A percentile compares a stretch with the other conserved stretches of the same genome.
Evolutionary conservation across 2,797 vertebrate species (phyloP).

Genomic region (Pipistrellus kuhlii): DNA sequence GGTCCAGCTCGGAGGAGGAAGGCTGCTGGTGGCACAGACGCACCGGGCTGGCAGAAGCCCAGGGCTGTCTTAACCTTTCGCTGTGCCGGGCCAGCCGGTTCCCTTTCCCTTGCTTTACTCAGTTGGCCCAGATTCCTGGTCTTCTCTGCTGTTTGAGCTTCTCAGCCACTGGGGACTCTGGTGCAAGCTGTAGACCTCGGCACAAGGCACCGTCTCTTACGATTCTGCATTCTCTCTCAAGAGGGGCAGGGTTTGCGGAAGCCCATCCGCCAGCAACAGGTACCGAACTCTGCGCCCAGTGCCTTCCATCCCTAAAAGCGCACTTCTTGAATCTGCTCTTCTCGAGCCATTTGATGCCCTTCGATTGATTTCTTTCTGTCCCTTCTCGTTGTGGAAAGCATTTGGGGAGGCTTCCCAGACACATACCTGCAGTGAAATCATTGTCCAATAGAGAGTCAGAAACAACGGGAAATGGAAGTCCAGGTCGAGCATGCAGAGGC

Average conservation of each 20-base stretch:
- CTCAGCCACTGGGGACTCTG: background rate
- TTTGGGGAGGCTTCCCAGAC: conserved; percentile 5
- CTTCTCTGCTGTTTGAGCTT: background rate
- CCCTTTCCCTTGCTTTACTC: background rate
- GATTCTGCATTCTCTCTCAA: conserved; percentile 11
- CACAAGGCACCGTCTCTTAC: background rate
- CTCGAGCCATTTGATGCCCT: background rate
- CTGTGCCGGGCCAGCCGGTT: accelerated
- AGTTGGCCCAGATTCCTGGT: background rate
- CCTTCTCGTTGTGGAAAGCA: conserved; percentile 36
- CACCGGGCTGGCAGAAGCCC: background rate
- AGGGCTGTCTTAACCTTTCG: background rate
- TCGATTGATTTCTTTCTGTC: background rate
- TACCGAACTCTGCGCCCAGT: background rate
- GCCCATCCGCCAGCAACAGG: background rate
- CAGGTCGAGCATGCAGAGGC: background rate
- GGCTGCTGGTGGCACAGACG: background rate
- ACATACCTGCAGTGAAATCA: background rate
- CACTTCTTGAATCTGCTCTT: background rate
- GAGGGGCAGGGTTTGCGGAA: background rate
- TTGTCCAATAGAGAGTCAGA: conserved; percentile 9
- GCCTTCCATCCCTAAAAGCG: accelerated
- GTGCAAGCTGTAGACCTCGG: background rate
- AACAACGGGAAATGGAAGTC: background rate
- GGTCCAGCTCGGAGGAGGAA: background rate